These are phyloP conservation scores for Stenopsyche tienmushanensis DNA, from an alignment of 1,140 invertebrate species.

Conservation along the genomic window DNA sequence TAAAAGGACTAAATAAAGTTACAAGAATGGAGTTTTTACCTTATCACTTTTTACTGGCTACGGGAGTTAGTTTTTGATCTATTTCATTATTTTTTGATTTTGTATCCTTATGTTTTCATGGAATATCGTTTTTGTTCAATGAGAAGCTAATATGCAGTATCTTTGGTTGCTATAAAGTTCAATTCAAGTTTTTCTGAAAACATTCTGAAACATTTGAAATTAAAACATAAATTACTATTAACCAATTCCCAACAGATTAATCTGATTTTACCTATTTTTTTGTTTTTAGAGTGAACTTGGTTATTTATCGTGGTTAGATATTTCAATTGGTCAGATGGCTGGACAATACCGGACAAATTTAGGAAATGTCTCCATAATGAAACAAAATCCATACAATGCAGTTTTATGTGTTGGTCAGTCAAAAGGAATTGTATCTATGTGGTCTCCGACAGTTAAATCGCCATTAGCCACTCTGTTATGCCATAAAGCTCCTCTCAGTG, in stretches of 20 bases:
- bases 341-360: conserved; percentile 71
- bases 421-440: conserved; percentile 92
- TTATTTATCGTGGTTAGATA: conserved; percentile 88
- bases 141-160: no score
- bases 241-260: no score
- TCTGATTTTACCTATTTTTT: background rate
- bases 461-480: conserved; percentile 91
- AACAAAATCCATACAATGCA: conserved; percentile 97
- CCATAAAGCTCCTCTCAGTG: conserved; percentile 78
- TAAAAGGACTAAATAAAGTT: conserved; percentile 83
- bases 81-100: background rate
- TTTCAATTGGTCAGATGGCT: conserved; percentile 90
- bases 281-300: conserved; percentile 75
- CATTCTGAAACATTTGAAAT: background rate
- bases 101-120: background rate
- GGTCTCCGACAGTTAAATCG: conserved; percentile 87
- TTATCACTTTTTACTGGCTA: conserved; percentile 95
- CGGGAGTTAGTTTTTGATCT: conserved; percentile 61
- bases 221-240: background rate
- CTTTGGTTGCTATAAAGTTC: no score
- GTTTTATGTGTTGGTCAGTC: conserved; percentile 86
- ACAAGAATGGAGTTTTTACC: conserved; percentile 91
- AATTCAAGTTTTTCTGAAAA: background rate
- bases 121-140: no score
- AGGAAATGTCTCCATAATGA: conserved; percentile 79